Conservation (phyloP, 2,888 invertebrate species). For the Cerastoderma edule region DNA sequence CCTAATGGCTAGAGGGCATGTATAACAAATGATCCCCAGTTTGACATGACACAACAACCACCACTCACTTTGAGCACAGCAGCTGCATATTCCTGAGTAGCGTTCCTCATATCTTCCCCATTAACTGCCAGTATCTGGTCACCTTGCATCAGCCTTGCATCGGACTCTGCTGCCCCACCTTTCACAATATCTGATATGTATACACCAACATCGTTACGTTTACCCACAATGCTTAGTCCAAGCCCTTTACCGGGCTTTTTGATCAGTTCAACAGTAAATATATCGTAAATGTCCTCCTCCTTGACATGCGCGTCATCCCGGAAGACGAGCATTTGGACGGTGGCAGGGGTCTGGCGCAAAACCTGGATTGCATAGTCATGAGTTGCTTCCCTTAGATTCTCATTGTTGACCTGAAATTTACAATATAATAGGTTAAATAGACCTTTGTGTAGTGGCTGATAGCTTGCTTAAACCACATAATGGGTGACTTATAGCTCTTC, state of each 20-base stretch:
- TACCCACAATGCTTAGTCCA: slow-evolving; percentile 91
- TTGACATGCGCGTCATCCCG: slow-evolving; percentile 85
- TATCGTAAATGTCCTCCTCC: slow-evolving; percentile 88
- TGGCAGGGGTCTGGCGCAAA: slow-evolving; percentile 92
- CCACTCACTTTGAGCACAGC: slow-evolving; percentile 90
- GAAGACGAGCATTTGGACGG: slow-evolving; percentile 92
- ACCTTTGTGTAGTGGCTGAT: too few species aligned
- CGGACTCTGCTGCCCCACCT: slow-evolving; percentile 93
- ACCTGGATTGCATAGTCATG: slow-evolving; percentile 89
- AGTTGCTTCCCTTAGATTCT: slow-evolving; percentile 91
- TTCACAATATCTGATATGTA: slow-evolving; percentile 96
- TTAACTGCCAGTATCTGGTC: slow-evolving; percentile 96
- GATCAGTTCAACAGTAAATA: slow-evolving; percentile 89
- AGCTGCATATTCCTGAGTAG: slow-evolving; percentile 92
- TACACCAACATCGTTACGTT: slow-evolving; percentile 90
- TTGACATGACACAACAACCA: too few species aligned
- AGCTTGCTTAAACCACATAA: too few species aligned
- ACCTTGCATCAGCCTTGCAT: slow-evolving; percentile 95
- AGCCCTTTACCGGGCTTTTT: slow-evolving; percentile 93
- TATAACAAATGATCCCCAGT: too few species aligned
- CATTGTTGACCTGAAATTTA: slow-evolving; percentile 88
- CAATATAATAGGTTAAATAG: too few species aligned
- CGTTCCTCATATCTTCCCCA: slow-evolving; percentile 88
- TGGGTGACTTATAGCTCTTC: too few species aligned
- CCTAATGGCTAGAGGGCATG: too few species aligned